phyloP scores from a whole-genome alignment of 2,797 vertebrate genomes.

The Gymnocypris eckloni region DNA sequence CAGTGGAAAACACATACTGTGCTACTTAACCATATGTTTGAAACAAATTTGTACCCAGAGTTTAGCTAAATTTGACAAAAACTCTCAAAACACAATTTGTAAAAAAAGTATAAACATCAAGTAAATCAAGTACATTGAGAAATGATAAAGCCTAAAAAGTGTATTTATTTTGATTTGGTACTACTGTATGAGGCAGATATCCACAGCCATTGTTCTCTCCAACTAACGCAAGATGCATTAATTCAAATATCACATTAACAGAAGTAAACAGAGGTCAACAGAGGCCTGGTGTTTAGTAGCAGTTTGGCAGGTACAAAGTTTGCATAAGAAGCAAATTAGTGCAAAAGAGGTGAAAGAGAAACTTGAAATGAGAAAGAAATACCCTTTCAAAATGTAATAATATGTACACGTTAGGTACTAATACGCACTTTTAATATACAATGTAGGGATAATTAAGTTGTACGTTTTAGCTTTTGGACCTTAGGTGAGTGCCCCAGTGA shows the following conservation, averaged over 20 bases:
- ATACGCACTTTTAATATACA: background rate
- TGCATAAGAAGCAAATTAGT: slow-evolving; percentile 51
- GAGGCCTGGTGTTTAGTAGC: background rate
- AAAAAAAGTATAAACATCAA: background rate
- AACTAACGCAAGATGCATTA: background rate
- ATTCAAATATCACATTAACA: slow-evolving; percentile 36
- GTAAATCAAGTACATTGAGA: background rate
- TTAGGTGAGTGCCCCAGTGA: background rate
- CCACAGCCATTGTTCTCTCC: background rate
- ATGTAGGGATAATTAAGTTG: background rate
- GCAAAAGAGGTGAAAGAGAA: slow-evolving; percentile 39
- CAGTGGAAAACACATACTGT: background rate
- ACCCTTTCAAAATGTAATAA: background rate
- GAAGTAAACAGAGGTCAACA: slow-evolving; percentile 28
- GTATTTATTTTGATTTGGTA: background rate
- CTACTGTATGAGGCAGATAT: background rate
- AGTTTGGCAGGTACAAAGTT: slow-evolving; percentile 27
- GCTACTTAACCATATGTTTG: background rate
- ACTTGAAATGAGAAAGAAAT: background rate
- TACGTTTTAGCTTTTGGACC: background rate
- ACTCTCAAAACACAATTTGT: background rate
- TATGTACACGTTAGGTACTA: background rate
- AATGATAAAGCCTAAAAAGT: background rate
- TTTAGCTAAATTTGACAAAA: background rate
- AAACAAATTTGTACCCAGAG: background rate